A percentile compares a stretch with the other conserved stretches of the same genome.
These are phyloP conservation scores for Metallyticus violacea DNA, from an alignment of 2,888 invertebrate genomes.

Conservation along the genomic window DNA sequence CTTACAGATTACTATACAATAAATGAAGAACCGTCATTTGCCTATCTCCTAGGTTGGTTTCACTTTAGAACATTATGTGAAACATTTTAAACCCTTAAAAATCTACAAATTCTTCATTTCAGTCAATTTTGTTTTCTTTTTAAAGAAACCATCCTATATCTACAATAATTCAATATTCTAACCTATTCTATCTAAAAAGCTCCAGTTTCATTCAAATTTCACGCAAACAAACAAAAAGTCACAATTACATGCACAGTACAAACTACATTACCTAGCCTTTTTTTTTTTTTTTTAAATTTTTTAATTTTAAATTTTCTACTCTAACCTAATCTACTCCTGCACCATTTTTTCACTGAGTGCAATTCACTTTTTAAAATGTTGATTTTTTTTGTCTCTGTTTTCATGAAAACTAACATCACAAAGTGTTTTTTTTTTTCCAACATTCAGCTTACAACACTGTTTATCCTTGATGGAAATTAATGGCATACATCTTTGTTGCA, in stretches of 20 bases:
- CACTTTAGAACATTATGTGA: conserved; percentile 18
- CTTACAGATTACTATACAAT: conserved; percentile 3
- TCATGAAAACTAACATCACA: background rate
- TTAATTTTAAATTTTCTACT: background rate
- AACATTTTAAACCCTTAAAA: conserved; percentile 13
- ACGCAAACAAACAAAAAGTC: background rate
- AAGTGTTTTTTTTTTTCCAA: background rate
- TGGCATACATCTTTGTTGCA: background rate
- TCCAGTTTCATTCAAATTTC: conserved; percentile 14
- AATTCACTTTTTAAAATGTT: background rate
- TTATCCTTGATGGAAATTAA: background rate
- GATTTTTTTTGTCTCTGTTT: background rate
- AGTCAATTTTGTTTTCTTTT: conserved; percentile 1
- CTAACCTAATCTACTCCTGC: background rate
- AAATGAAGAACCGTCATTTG: background rate
- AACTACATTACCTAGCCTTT: conserved; percentile 4
- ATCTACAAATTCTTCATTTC: conserved; percentile 3
- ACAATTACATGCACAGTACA: conserved; percentile 20
- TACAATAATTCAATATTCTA: conserved; percentile 3
- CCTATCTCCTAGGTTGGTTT: background rate
- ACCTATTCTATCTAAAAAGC: conserved; percentile 14
- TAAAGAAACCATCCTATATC: conserved; percentile 1
- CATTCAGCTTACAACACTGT: background rate
- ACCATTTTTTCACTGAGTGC: background rate
- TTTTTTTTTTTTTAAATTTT: background rate